These are phyloP conservation scores for Coecobrya sp. DNA, from an alignment of 2,888 invertebrate genomes.

Conservation along the genomic window DNA sequence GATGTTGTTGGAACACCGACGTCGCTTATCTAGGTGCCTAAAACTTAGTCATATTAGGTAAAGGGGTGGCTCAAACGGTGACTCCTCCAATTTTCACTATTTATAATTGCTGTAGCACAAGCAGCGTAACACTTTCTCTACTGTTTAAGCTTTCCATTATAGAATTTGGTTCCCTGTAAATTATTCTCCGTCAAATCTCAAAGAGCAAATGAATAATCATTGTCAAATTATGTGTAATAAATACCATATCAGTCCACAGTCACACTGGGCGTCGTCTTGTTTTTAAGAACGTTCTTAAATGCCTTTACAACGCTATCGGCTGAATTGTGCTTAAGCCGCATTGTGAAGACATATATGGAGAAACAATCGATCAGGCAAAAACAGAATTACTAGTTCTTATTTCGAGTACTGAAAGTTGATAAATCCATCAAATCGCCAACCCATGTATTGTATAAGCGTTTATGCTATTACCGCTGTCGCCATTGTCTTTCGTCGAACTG, in stretches of 20 bases:
- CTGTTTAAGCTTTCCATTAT: neutral
- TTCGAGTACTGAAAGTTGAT: neutral
- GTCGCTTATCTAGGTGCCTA: no score
- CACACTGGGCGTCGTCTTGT: neutral
- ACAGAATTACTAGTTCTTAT: neutral
- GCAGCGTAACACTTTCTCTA: no score
- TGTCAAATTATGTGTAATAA: neutral
- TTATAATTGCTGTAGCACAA: no score
- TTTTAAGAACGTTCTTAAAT: neutral
- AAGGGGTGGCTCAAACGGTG: no score
- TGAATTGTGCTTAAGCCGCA: constrained; percentile 5
- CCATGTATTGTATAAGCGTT: neutral
- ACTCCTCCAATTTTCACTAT: no score
- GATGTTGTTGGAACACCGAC: no score
- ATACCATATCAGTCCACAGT: constrained; percentile 28
- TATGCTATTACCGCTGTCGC: neutral
- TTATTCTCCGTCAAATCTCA: no score
- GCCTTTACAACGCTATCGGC: constrained; percentile 1
- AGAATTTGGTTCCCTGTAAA: constrained; percentile 11
- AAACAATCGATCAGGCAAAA: neutral
- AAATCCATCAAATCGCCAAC: constrained; percentile 10
- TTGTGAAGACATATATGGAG: neutral
- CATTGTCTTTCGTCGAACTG: neutral
- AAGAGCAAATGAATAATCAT: neutral
- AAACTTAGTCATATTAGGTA: no score